Conservation (phyloP, 2,888 invertebrate species). For the Nemotelus nigrinus region DNA sequence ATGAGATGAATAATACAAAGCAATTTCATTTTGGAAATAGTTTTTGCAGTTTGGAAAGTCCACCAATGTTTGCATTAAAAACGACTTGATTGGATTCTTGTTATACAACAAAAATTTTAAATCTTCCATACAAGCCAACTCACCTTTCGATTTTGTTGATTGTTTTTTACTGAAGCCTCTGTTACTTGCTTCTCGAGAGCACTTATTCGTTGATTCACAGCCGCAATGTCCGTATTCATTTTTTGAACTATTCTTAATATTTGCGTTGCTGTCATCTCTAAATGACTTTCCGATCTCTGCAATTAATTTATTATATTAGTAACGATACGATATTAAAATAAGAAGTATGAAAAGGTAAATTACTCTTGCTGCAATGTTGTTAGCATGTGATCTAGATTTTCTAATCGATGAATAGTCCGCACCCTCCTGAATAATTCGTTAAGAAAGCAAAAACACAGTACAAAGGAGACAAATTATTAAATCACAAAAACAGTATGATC, state of each 20-base stretch:
- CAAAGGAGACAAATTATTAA: not conserved
- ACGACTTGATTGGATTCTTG: no score
- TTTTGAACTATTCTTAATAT: constrained; percentile 59
- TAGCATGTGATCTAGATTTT: constrained; percentile 45
- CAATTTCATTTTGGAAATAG: no score
- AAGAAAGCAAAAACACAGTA: constrained; percentile 9
- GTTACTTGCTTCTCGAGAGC: constrained; percentile 58
- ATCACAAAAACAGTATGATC: no score
- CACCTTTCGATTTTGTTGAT: constrained; percentile 50
- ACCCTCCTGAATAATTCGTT: constrained; percentile 43
- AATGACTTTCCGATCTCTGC: constrained; percentile 45
- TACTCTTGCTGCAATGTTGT: constrained; percentile 44
- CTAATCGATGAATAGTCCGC: constrained; percentile 43
- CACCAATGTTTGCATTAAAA: no score
- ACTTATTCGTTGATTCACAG: constrained; percentile 60
- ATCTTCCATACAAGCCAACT: not conserved
- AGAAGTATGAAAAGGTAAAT: constrained; percentile 1
- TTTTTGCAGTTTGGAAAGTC: no score
- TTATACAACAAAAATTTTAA: no score
- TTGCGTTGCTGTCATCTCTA: constrained; percentile 54
- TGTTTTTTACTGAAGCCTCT: constrained; percentile 54
- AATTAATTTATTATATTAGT: constrained; percentile 15
- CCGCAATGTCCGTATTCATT: constrained; percentile 61
- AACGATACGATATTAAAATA: not conserved
- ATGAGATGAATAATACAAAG: no score